A percentile compares a stretch with the other conserved stretches of the same genome.
Conservation (phyloP, 2,888 invertebrate species). For the Rhyacophila evoluta region DNA sequence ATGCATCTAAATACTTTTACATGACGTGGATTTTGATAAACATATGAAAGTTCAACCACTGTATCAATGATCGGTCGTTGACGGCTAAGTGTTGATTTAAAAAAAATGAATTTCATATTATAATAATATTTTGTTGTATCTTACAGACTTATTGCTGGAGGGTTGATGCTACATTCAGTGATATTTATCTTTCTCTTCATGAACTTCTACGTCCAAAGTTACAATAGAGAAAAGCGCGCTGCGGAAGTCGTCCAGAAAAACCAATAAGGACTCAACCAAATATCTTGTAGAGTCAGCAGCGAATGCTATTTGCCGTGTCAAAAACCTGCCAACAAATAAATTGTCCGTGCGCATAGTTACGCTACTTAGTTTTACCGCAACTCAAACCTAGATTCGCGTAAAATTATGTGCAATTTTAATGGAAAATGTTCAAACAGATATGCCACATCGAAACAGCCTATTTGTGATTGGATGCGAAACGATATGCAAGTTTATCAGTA, state of each 20-base stretch:
- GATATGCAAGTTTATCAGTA: background rate
- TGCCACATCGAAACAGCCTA: background rate
- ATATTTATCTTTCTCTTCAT: conserved; percentile 93
- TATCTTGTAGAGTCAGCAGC: background rate
- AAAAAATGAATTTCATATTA: background rate
- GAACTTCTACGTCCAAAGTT: conserved; percentile 91
- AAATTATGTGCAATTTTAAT: background rate
- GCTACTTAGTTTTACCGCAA: background rate
- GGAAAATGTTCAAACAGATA: background rate
- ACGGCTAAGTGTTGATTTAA: too few species aligned
- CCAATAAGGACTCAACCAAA: conserved; percentile 33
- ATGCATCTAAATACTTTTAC: too few species aligned
- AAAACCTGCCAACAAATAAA: conserved; percentile 2
- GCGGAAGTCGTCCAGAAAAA: conserved; percentile 5
- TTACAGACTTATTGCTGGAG: conserved; percentile 75
- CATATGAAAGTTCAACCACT: too few species aligned
- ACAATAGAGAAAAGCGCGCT: conserved; percentile 65
- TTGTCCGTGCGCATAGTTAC: background rate
- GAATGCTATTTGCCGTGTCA: background rate
- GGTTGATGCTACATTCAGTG: conserved; percentile 81
- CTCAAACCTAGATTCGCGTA: background rate
- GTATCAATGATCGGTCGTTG: too few species aligned
- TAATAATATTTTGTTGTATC: background rate
- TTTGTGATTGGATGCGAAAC: background rate
- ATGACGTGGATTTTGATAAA: too few species aligned